Evolutionary conservation across 2,888 invertebrate genomes (phyloP).

Genomic region (Dolomedes plantarius): DNA sequence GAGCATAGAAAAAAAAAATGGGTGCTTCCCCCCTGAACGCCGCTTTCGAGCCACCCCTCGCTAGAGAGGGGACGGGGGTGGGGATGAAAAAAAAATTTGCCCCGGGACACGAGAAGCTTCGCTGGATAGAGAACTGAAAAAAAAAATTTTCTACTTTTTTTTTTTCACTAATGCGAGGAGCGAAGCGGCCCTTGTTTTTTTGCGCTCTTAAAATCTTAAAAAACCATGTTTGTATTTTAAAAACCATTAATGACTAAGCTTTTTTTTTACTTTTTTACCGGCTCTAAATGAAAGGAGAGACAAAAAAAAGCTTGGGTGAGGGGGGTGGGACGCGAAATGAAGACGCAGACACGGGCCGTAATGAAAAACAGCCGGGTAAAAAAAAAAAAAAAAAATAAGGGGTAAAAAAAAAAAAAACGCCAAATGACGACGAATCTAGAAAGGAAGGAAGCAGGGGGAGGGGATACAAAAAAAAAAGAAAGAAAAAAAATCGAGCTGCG

Average conservation of each 20-base stretch:
- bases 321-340: constrained; percentile 50
- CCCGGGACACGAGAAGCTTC: constrained; percentile 66
- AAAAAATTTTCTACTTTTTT: constrained; percentile 44
- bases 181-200: constrained; percentile 70
- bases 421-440: constrained; percentile 65
- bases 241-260: constrained; percentile 72
- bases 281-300: constrained; percentile 69
- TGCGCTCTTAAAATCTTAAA: constrained; percentile 71
- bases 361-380: constrained; percentile 66
- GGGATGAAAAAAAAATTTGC: constrained; percentile 44
- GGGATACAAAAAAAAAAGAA: constrained; percentile 26
- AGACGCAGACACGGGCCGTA: constrained; percentile 69
- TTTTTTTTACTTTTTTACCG: constrained; percentile 55
- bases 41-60: constrained; percentile 56
- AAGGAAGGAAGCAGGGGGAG: constrained; percentile 25
- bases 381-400: constrained; percentile 41
- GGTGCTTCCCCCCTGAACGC: constrained; percentile 39
- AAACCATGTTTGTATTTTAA: constrained; percentile 72
- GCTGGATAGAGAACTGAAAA: constrained; percentile 61
- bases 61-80: not conserved
- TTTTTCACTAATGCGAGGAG: constrained; percentile 61
- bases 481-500: constrained; percentile 52
- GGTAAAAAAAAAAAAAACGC: constrained; percentile 27
- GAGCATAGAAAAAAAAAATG: constrained; percentile 62
- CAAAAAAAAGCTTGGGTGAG: constrained; percentile 47